phyloP scores from a whole-genome alignment of 1,140 invertebrate species.

The Ephestia elutella region DNA sequence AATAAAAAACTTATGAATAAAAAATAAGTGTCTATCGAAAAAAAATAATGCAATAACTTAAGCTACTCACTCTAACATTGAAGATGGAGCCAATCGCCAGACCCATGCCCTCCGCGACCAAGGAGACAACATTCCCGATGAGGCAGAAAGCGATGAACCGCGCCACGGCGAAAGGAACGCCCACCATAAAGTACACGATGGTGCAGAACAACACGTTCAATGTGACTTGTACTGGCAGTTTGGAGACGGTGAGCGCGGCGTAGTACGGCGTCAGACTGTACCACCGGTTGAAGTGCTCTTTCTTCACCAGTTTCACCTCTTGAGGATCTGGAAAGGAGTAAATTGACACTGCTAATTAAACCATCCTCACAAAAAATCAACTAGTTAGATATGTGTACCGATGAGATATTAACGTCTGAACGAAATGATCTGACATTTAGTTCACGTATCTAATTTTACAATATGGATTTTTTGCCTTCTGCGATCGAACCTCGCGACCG shows the following conservation, averaged over 20 bases:
- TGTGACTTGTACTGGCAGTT: conserved; percentile 74
- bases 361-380: too few species aligned
- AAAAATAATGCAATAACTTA: too few species aligned
- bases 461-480: too few species aligned
- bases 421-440: too few species aligned
- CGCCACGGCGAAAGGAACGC: conserved; percentile 70
- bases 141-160: conserved; percentile 76
- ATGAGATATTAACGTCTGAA: too few species aligned
- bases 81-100: conserved; percentile 79
- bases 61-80: conserved; percentile 75
- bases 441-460: too few species aligned
- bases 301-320: conserved; percentile 86
- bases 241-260: conserved; percentile 83
- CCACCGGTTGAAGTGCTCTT: conserved; percentile 90
- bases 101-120: conserved; percentile 78
- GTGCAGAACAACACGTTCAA: conserved; percentile 76
- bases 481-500: too few species aligned
- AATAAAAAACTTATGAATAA: too few species aligned
- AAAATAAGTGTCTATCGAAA: too few species aligned
- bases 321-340: conserved; percentile 78
- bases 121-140: conserved; percentile 75
- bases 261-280: conserved; percentile 87
- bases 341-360: not conserved
- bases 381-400: too few species aligned
- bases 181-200: conserved; percentile 77